Evolutionary conservation across 2,797 vertebrate species (phyloP).

Genomic region (Natrix natrix): DNA sequence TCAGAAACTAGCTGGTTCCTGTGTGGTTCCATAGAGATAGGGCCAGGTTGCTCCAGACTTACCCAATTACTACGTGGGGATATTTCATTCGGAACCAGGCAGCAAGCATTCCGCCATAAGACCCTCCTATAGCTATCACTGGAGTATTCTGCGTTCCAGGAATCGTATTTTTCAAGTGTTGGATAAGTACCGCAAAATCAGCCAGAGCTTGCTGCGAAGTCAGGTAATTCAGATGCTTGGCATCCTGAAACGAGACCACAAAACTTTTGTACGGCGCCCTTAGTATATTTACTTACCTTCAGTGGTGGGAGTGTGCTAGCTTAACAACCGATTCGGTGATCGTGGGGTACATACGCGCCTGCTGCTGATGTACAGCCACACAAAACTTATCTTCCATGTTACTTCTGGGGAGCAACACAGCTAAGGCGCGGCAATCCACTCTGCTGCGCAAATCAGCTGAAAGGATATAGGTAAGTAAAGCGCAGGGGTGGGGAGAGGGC

Average conservation of each 20-base stretch:
- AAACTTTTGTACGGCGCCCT: not conserved
- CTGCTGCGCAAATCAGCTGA: too few relatives aligned
- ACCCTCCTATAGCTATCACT: slow-evolving; percentile 89
- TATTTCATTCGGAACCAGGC: slow-evolving; percentile 99
- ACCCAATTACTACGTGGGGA: slow-evolving; percentile 88
- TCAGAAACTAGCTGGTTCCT: not conserved
- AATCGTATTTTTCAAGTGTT: slow-evolving; percentile 74
- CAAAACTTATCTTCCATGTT: too few relatives aligned
- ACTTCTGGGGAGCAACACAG: too few relatives aligned
- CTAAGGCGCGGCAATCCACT: too few relatives aligned
- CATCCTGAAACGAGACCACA: slow-evolving; percentile 76
- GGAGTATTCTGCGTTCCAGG: slow-evolving; percentile 80
- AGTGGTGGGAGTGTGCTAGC: too few relatives aligned
- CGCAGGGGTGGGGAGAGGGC: too few relatives aligned
- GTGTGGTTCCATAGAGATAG: not conserved
- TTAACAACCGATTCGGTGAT: too few relatives aligned
- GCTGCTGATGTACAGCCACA: too few relatives aligned
- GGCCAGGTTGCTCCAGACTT: slow-evolving; percentile 55
- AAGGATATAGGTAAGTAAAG: too few relatives aligned
- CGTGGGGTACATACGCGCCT: too few relatives aligned
- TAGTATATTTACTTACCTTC: too few relatives aligned
- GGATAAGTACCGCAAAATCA: slow-evolving; percentile 88
- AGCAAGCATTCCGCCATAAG: slow-evolving; percentile 94
- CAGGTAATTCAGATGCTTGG: slow-evolving; percentile 89
- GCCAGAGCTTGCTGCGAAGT: slow-evolving; percentile 93